Evolutionary conservation across 2,888 invertebrate genomes (phyloP).

Genomic region (Trypoxylon attenuatum): DNA sequence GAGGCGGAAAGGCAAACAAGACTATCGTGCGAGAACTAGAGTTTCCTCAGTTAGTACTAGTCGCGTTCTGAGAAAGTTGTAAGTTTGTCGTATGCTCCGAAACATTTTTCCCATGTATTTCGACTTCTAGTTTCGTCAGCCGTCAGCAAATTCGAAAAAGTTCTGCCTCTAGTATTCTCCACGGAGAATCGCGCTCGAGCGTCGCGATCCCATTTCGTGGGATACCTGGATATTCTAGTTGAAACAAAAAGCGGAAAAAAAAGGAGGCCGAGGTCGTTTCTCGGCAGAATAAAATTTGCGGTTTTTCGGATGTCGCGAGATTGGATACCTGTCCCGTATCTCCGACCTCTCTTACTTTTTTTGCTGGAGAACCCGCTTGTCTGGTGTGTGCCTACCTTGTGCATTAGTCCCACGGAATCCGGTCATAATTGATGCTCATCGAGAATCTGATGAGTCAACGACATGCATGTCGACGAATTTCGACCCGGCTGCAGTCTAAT

Average conservation of each 20-base stretch:
- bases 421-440: neutral
- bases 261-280: neutral
- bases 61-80: too few species aligned
- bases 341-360: neutral
- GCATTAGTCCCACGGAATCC: neutral
- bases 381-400: neutral
- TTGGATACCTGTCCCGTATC: neutral
- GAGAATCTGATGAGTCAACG: neutral
- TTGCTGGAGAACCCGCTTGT: neutral
- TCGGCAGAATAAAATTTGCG: constrained; percentile 6
- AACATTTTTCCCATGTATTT: too few species aligned
- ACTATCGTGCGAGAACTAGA: too few species aligned
- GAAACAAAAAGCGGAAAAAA: constrained; percentile 13
- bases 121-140: too few species aligned
- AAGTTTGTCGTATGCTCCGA: too few species aligned
- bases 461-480: neutral
- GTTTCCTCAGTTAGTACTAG: too few species aligned
- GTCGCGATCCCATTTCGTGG: constrained; percentile 20
- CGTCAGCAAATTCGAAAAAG: constrained; percentile 31
- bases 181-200: constrained; percentile 7
- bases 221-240: neutral
- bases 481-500: neutral
- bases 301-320: neutral
- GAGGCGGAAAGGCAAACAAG: too few species aligned
- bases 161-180: constrained; percentile 22